Percentiles rank a stretch among this genome's conserved stretches.
phyloP scores from a whole-genome alignment of 2,797 vertebrate genomes.

The Anguilla marmorata region DNA sequence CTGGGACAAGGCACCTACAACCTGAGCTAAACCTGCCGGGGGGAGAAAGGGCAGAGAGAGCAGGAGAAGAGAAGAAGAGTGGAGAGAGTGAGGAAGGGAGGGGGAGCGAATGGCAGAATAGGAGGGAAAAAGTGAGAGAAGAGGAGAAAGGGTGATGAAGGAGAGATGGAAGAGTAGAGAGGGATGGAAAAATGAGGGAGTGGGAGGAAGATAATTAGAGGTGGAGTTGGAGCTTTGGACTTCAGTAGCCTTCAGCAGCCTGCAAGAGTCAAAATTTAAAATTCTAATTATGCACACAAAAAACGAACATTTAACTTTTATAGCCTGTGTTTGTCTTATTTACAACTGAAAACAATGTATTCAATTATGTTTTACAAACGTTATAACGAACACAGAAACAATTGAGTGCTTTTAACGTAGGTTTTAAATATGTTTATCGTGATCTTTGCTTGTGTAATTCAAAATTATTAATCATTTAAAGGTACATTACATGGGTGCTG shows the following conservation, averaged over 20 bases:
- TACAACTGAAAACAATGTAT: not conserved
- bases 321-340: not conserved
- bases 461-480: not conserved
- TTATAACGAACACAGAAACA: not conserved
- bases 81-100: not conserved
- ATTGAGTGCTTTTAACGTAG: not conserved
- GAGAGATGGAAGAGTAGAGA: not conserved
- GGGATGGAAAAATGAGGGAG: not conserved
- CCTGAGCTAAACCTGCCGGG: constrained; percentile 44
- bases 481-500: not conserved
- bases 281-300: not conserved
- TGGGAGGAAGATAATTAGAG: not conserved
- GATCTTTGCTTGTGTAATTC: not conserved
- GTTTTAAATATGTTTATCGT: not conserved
- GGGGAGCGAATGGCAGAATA: not conserved
- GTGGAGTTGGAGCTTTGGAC: not conserved
- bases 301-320: not conserved
- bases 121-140: not conserved
- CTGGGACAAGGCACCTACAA: constrained; percentile 62
- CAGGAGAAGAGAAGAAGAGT: not conserved
- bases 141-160: not conserved
- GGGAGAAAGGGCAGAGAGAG: not conserved
- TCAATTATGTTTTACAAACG: not conserved
- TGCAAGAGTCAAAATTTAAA: not conserved
- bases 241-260: not conserved